Conservation (phyloP, 1,140 invertebrate species). For the Choristoneura fumiferana region DNA sequence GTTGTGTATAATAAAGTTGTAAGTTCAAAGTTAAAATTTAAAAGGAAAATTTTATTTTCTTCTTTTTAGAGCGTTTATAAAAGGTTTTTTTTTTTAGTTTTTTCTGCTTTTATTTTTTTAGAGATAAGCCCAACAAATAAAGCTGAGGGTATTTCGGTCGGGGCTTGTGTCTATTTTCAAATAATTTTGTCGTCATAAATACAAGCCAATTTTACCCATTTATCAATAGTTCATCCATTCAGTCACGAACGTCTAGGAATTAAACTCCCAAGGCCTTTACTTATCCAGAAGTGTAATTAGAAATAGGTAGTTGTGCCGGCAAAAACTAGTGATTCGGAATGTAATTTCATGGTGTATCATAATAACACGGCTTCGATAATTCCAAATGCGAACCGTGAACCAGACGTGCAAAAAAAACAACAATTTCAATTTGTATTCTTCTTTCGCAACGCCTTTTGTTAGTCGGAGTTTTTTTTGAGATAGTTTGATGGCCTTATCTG, state of each 20-base stretch:
- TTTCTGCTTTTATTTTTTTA: too few species aligned
- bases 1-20: too few species aligned
- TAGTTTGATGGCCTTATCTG: neutral
- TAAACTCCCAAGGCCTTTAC: conserved; percentile 40
- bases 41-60: too few species aligned
- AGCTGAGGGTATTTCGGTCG: too few species aligned
- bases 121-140: too few species aligned
- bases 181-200: conserved; percentile 31
- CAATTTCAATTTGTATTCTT: conserved; percentile 11
- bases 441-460: conserved; percentile 7
- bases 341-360: conserved; percentile 33
- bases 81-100: too few species aligned
- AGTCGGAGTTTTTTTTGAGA: neutral
- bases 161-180: conserved; percentile 35
- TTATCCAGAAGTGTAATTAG: conserved; percentile 47
- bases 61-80: too few species aligned
- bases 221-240: conserved; percentile 39
- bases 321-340: conserved; percentile 24
- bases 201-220: conserved; percentile 45
- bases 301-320: conserved; percentile 28
- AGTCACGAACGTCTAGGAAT: conserved; percentile 46
- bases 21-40: too few species aligned
- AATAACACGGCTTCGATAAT: conserved; percentile 11
- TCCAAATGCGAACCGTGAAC: conserved; percentile 9
- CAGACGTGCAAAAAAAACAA: conserved; percentile 15